Base-by-base conservation (phyloP, 1,140 invertebrate genomes). In the Microplitis mediator region DNA sequence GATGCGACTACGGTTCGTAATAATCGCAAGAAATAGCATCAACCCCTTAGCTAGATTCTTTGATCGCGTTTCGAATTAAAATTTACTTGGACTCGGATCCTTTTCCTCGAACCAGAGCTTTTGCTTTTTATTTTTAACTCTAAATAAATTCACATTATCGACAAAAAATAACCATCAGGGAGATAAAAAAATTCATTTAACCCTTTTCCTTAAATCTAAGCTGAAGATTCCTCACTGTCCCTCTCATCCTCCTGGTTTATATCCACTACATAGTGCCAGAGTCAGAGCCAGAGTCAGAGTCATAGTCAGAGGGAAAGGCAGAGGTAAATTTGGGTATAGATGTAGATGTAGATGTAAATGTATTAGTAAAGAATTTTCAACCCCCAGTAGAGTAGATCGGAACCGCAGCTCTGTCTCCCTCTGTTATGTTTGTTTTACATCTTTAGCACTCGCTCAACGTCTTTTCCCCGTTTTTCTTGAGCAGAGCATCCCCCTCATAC, bases 361-460 rank as follows among this genome's bases (percentile, higher is more conserved):
- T 23, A 23, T 23, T 23, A 23, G 23, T 56, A 67, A 50, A 35
- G 72, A 51, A 35, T 72, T 76, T 76, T 74, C 70, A 69, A 64
- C 67, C 70, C 75, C 75, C 71, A 75, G 67, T 65, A 58, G 69
- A 60, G 51, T 61, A 65, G 58, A 69, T 62, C 65, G 58, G 69
- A 60, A 75, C 74, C 71, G 63, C 71, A 75, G 66, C 74, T 67
- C 69, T 63, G 45, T 77, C 72, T 52, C 66, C 64, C 69, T 76
- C 36, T 36, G 64, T 58, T 68, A 75, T 75, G 71, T 75, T 75
- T 75, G 71, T 75, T 73, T 75, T 75, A 75, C 76, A 70, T 80
- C 77, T 78, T 74, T 58, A 9, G 67, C 66, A 69, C 32, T 70
- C 72, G 63, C 62, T 58, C 58, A 63, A 69, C 36, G 66, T 68